Evolutionary conservation across 2,888 invertebrate genomes (phyloP).

Genomic region (Stenoptilia bipunctidactyla): DNA sequence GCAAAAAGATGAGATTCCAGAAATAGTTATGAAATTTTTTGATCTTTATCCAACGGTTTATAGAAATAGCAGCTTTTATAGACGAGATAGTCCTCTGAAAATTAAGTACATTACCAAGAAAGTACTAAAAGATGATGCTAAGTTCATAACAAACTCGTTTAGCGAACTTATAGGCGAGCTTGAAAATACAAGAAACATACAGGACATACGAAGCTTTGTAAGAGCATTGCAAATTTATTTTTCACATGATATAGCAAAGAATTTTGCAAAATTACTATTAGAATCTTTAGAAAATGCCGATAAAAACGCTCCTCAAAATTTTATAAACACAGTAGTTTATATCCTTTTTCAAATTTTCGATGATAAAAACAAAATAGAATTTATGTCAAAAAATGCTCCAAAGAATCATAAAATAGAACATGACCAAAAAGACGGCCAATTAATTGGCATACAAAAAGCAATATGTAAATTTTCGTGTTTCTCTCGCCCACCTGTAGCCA

Average conservation of each 20-base stretch:
- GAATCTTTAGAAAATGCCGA: constrained; percentile 15
- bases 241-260: constrained; percentile 26
- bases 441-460: constrained; percentile 23
- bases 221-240: constrained; percentile 37
- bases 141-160: no score
- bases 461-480: constrained; percentile 27
- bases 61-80: no score
- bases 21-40: no score
- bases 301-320: constrained; percentile 1
- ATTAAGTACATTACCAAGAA: no score
- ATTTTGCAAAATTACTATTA: constrained; percentile 23
- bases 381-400: constrained; percentile 30
- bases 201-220: constrained; percentile 21
- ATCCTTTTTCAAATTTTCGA: constrained; percentile 30
- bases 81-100: no score
- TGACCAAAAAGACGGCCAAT: constrained; percentile 17
- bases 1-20: constrained; percentile 12
- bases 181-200: constrained; percentile 6
- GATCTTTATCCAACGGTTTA: no score
- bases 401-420: constrained; percentile 26
- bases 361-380: constrained; percentile 20
- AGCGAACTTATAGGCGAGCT: no score
- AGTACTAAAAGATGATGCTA: no score
- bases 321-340: constrained; percentile 19
- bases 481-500: constrained; percentile 27